Percentiles rank a stretch among this genome's conserved stretches.
Conservation (phyloP, 2,113 vertebrate genomes). For the Columbina picui region DNA sequence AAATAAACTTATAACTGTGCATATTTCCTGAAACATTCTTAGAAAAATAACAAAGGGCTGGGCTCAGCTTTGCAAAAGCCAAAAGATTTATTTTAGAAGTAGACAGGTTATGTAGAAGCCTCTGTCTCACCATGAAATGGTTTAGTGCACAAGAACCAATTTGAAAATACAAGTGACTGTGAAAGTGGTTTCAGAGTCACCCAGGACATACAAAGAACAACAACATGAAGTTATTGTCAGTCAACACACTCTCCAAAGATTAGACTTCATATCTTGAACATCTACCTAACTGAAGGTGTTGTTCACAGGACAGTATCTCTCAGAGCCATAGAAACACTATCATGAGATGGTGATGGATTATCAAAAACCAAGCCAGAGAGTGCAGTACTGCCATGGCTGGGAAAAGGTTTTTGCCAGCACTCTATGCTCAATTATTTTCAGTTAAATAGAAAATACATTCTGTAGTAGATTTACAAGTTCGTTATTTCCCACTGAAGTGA, state of each 20-base stretch:
- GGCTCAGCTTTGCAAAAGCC: not conserved
- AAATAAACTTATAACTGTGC: not conserved
- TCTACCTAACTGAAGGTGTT: not conserved
- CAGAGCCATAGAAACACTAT: not conserved
- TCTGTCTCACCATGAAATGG: not conserved
- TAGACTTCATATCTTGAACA: not conserved
- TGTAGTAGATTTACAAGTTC: not conserved
- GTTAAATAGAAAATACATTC: not conserved
- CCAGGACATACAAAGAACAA: not conserved
- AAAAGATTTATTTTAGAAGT: not conserved
- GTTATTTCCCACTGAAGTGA: not conserved
- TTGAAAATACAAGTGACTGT: not conserved
- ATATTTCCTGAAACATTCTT: not conserved
- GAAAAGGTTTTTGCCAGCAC: not conserved
- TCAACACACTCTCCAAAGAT: not conserved
- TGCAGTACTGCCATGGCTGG: not conserved
- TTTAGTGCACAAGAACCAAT: not conserved
- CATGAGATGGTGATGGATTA: not conserved
- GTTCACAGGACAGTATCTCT: not conserved
- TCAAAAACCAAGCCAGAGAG: not conserved
- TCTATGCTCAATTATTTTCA: not conserved
- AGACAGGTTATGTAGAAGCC: not conserved
- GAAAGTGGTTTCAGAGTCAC: not conserved
- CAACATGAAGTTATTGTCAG: not conserved
- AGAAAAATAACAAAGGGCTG: not conserved